phyloP scores from a whole-genome alignment of 2,797 vertebrate genomes.

The Gymnothorax javanicus region DNA sequence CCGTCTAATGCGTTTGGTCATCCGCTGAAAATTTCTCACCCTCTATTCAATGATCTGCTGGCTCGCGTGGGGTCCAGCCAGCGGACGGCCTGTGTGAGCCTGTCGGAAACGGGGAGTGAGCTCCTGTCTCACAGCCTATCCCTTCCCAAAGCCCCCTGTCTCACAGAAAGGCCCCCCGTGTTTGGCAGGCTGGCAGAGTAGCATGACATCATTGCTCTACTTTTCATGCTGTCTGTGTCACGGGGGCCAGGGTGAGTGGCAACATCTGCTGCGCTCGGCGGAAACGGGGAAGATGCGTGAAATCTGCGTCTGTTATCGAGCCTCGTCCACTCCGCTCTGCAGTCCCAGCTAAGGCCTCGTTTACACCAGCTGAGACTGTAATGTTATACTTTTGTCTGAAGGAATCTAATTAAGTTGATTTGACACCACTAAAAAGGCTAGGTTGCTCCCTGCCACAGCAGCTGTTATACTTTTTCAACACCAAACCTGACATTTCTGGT shows the following conservation, averaged over 20 bases:
- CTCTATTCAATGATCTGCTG: constrained; percentile 25
- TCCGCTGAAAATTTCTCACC: constrained; percentile 45
- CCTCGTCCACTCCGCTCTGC: constrained; percentile 25
- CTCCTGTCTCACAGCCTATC: constrained; percentile 33
- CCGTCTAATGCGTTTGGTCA: constrained; percentile 42
- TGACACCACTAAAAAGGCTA: background rate
- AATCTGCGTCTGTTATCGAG: constrained; percentile 49
- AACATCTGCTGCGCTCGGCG: constrained; percentile 49
- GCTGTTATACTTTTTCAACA: constrained; percentile 21
- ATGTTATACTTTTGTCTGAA: constrained; percentile 28
- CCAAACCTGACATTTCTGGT: constrained; percentile 16
- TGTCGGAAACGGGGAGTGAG: constrained; percentile 45
- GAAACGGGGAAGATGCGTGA: constrained; percentile 45
- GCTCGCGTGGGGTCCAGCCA: constrained; percentile 30
- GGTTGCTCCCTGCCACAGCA: constrained; percentile 10
- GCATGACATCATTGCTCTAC: constrained; percentile 55
- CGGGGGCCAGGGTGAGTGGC: constrained; percentile 36
- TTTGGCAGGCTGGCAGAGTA: constrained; percentile 43
- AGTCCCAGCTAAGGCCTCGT: constrained; percentile 29
- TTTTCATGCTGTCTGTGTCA: constrained; percentile 49
- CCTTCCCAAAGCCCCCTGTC: constrained; percentile 30
- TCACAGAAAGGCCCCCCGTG: constrained; percentile 51
- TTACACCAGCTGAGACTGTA: constrained; percentile 29
- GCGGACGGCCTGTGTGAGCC: constrained; percentile 32
- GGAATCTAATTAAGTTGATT: constrained; percentile 35